A percentile compares a stretch with the other conserved stretches of the same genome.
Conservation (phyloP, 2,797 vertebrate species). For the Sitta carolinensis region DNA sequence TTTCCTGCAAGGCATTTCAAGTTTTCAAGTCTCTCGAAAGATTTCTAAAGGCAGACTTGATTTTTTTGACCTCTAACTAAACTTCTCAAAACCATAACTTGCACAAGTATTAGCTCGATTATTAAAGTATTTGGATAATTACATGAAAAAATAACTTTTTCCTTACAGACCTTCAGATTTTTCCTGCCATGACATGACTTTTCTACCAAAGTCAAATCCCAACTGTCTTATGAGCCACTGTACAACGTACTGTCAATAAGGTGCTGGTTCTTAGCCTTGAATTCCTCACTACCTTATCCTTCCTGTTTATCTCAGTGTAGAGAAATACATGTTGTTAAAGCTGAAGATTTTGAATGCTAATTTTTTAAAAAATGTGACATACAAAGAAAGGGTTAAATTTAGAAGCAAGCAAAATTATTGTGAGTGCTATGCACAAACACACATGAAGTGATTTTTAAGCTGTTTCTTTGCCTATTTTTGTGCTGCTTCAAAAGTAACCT, state of each 20-base stretch:
- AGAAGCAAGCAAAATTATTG: not conserved
- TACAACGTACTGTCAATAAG: not conserved
- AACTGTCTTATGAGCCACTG: not conserved
- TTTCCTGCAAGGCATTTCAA: not conserved
- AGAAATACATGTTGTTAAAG: not conserved
- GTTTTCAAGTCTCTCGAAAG: not conserved
- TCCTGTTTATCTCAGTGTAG: not conserved
- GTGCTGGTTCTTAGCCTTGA: not conserved
- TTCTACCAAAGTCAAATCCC: not conserved
- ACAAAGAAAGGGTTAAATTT: not conserved
- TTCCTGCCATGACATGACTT: not conserved
- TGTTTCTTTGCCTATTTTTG: rapidly evolving
- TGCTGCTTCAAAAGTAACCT: not conserved
- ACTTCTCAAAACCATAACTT: not conserved
- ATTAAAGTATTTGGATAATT: not conserved
- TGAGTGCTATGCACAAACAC: not conserved
- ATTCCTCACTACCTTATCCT: not conserved
- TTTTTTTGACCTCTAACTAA: not conserved
- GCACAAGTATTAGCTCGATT: not conserved
- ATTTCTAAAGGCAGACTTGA: not conserved
- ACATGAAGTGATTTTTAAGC: not conserved
- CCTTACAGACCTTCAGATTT: not conserved
- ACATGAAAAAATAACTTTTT: not conserved
- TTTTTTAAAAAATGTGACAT: not conserved
- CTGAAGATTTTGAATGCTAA: not conserved